Base-by-base conservation (phyloP, 2,888 invertebrate species). In the Orgyia antiqua region DNA sequence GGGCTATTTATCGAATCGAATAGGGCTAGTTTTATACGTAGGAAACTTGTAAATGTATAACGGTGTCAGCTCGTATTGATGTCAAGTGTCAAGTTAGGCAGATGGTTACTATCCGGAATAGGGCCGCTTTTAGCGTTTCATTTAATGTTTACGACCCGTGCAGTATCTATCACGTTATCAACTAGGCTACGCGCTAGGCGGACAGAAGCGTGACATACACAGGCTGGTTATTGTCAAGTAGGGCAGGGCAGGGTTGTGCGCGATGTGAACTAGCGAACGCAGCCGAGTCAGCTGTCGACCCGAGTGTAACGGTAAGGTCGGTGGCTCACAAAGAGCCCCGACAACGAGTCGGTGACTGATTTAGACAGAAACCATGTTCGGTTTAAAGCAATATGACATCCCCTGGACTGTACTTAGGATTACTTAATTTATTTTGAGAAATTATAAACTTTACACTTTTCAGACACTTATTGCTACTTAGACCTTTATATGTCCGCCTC, bases 351-450 rank as follows among this genome's bases (percentile, higher is more conserved):
- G 84, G 84, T 69, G 83, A 86, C 84, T 86, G 83, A 79, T 68
- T 62, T 72, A 68, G 69, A 68, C 56, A 68, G 72, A 70, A 74
- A 10, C 10, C 68, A 72, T 72, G 68, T 78, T 77, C 73, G 70
- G 66, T 68, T 63, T 59, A 62, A 68, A 79, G 78, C 75, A 79
- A 80, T 78, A 73, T 60, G 67, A 69, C 71, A 70, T 76, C 79
- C 82, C 82, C 83, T 74, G 69, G 82, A 84, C 84, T 84, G 83
- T 78, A 82, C 73, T 82, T 83, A 83, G 79, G 71, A 71, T 78
- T 80, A 83, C 71, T 78, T 82, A 76, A 82, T 82, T 86, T 83
- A 86, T 86, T 83, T 82, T 83, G 84, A 79, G 83, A 86, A 20
- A 63, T 70, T 51, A 67, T 66, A 66, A 67, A 73, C 76, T 83